A percentile compares a stretch with the other conserved stretches of the same genome.
phyloP scores from a whole-genome alignment of 2,888 invertebrate species.

The Polyommatus iphigenia region DNA sequence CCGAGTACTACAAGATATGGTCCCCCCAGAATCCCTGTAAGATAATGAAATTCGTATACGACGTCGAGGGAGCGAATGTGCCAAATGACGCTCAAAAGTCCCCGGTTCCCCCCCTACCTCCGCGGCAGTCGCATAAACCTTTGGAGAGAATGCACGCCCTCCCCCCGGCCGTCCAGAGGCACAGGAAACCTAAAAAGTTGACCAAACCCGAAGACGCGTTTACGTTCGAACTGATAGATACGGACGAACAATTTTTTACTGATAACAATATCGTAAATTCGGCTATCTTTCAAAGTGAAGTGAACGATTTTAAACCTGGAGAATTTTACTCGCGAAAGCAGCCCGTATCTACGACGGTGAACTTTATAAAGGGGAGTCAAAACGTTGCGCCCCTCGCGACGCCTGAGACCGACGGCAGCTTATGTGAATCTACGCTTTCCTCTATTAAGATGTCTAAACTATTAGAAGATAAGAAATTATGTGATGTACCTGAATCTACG shows the following conservation, averaged over 20 bases:
- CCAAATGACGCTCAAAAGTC: constrained; percentile 81
- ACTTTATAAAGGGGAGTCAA: constrained; percentile 64
- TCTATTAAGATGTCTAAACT: constrained; percentile 74
- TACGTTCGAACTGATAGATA: constrained; percentile 91
- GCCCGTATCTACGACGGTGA: constrained; percentile 62
- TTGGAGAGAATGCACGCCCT: constrained; percentile 86
- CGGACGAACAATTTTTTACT: constrained; percentile 84
- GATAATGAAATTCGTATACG: constrained; percentile 78
- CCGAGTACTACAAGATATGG: constrained; percentile 86
- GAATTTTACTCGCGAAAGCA: constrained; percentile 74
- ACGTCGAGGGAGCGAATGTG: constrained; percentile 72
- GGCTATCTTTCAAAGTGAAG: constrained; percentile 61
- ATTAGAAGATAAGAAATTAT: constrained; percentile 65
- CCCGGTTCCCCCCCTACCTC: constrained; percentile 85
- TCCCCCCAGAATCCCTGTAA: constrained; percentile 82
- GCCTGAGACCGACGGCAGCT: constrained; percentile 82
- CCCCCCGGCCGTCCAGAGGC: constrained; percentile 85
- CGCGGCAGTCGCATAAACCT: constrained; percentile 86
- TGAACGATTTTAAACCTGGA: constrained; percentile 74
- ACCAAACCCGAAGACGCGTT: constrained; percentile 87
- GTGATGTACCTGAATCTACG: constrained; percentile 68
- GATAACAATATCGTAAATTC: constrained; percentile 75
- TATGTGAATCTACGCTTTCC: constrained; percentile 78
- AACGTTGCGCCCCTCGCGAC: constrained; percentile 81
- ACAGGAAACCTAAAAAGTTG: constrained; percentile 84